Evolutionary conservation across 1,140 invertebrate species (phyloP).

Genomic region (Caenorhabditis elegans): DNA sequence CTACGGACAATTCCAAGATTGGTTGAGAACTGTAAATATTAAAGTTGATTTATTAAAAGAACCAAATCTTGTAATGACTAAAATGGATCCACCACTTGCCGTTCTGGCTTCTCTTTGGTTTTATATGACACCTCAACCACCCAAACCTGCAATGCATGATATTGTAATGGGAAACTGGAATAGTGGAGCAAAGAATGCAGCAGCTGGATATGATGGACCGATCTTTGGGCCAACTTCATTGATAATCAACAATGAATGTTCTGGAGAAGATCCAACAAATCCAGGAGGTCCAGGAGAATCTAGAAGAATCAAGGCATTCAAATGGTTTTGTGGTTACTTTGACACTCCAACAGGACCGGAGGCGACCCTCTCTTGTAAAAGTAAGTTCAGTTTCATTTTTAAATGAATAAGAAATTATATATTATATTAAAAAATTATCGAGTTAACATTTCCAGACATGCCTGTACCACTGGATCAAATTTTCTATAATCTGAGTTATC

Average conservation of each 20-base stretch:
- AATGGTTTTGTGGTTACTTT: constrained; percentile 64
- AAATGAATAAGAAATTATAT: too few species aligned
- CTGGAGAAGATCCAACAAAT: constrained; percentile 56
- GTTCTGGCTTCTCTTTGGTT: constrained; percentile 62
- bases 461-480: constrained; percentile 42
- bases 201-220: constrained; percentile 57
- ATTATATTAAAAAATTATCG: constrained; percentile 35
- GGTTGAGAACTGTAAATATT: constrained; percentile 50
- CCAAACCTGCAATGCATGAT: constrained; percentile 65
- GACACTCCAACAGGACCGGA: constrained; percentile 52
- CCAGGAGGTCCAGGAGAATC: constrained; percentile 60
- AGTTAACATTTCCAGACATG: constrained; percentile 28
- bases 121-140: constrained; percentile 66
- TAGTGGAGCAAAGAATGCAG: constrained; percentile 54
- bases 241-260: constrained; percentile 65
- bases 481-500: constrained; percentile 46
- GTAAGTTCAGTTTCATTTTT: too few species aligned
- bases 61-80: constrained; percentile 64
- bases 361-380: constrained; percentile 55
- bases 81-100: constrained; percentile 63
- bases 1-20: constrained; percentile 61
- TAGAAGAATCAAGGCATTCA: constrained; percentile 63
- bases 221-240: constrained; percentile 64
- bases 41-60: constrained; percentile 56
- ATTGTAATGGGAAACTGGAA: constrained; percentile 64